Evolutionary conservation across 2,113 vertebrate genomes (phyloP), one percentile per base, ranked within the genome.

Genomic region (Malaclemys terrapin): DNA sequence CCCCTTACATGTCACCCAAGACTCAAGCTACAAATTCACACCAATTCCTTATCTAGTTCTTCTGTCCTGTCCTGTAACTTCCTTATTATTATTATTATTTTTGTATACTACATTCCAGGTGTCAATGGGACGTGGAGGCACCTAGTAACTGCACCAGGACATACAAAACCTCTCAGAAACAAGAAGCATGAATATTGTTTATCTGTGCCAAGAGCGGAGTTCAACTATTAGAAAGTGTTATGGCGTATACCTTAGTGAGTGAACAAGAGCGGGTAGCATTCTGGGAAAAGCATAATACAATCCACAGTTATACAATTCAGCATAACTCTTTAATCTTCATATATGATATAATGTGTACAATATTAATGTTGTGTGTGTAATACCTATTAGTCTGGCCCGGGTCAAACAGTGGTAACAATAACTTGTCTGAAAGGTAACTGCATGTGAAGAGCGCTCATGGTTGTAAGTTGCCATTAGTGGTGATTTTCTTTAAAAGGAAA

Each of bases 401-500:
- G 7, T 69, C 31, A 69, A 69, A 69, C 31, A 35, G 62, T 69
- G 35, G 35, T 69, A 69, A 8, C 35, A n/a, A 69, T n/a, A n/a
- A n/a, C 31, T 69, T 65, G 31, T 65, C 31, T 65, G 16, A 65
- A 69, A n/a, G 16, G 29, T n/a, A 69, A 69, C 16, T 69, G 35
- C 90, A 83, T 6, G 1, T 56, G 42, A 85, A 79, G 47, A 52
- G 6, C 80, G 88, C 29, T 72, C 8, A 50, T 80, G 87, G 25
- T 27, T 0, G 0, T 3, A n/a, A 65, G 5, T 24, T 45, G 7
- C 38, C 42, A 10, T 5, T 81, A 45, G 16, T 85, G 29, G 29
- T 53, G 35, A 42, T 85, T 93, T 80, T 92, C 6, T 42, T 31
- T 5, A 88, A 65, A 75, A 85, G 27, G 0, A 0, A 38, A 88